Base-by-base conservation (phyloP, 2,797 vertebrate genomes). In the Ctenochaetus hawaiiensis region DNA sequence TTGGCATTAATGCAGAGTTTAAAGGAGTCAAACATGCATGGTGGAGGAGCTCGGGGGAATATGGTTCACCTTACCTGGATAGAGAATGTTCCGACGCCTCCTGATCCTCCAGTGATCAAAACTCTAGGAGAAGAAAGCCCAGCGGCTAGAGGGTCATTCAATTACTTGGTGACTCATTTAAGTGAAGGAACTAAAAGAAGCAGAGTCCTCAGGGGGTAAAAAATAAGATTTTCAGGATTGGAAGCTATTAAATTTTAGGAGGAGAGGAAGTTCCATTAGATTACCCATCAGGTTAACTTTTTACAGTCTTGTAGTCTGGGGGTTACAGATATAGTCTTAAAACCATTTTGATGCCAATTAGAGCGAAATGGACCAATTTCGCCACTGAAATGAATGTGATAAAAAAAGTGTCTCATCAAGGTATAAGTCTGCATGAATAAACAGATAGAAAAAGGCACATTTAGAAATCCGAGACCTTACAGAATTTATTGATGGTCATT, bases 21-120 rank as follows among this genome's bases (percentile, higher is more conserved):
- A 43, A 83, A 52, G 56, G 53, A 75, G 20, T 60, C 54, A 30
- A 54, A 75, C 17, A 6, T 22, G 18, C n/a, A 30, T 8, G 14
- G 17, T 48, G 14, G 16, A 72, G 12, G 14, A 77, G 49, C 53
- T 26, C 26, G 53, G 23, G 26, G 26, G 13, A 18, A 59, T 11
- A 41, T 22, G 56, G 26, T 41, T 49, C 9, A 18, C 9, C 57
- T 85, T 68, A 98, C 97, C 96, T 99, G 97, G 80, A 97, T 92
- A 77, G 97, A 96, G 83, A 97, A 97, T 14, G 97, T 98, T 87
- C 97, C 97, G 53, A 98, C 94, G 83, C 97, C 97, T 78, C 97
- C 97, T 4, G 97, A 97, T 77, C 96, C 96, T 44, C 97, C 97
- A 49, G 95, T 94, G 93, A 99, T 97, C 93, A 99, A 93, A 91